phyloP scores from a whole-genome alignment of 2,113 vertebrate genomes.

The Malurus melanocephalus region DNA sequence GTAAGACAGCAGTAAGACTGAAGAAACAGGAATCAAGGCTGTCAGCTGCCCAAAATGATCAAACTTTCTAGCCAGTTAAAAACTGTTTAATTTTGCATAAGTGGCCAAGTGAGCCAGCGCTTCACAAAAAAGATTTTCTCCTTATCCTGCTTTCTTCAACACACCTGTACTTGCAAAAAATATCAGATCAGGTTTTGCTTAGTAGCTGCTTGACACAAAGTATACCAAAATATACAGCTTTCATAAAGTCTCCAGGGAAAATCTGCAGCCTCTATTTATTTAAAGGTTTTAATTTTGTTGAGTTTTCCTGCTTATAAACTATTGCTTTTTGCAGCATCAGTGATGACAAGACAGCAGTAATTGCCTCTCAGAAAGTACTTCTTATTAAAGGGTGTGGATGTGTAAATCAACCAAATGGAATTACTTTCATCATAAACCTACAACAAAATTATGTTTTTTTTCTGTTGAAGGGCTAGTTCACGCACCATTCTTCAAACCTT shows the following conservation, averaged over 20 bases:
- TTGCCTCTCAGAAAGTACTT: neutral
- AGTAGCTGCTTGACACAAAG: neutral
- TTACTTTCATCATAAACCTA: neutral
- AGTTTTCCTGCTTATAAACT: neutral
- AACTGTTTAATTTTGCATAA: neutral
- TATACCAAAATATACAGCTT: neutral
- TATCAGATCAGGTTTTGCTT: neutral
- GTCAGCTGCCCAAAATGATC: neutral
- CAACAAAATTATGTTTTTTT: neutral
- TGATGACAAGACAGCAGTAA: neutral
- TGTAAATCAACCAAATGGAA: neutral
- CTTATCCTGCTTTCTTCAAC: neutral
- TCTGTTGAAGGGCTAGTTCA: neutral
- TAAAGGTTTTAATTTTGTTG: neutral
- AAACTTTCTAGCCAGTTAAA: neutral
- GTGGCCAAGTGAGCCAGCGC: neutral
- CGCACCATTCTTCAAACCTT: neutral
- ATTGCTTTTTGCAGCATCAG: neutral
- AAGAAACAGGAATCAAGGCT: neutral
- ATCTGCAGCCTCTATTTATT: neutral
- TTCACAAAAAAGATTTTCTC: neutral
- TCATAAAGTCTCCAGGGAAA: neutral
- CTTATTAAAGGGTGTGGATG: neutral
- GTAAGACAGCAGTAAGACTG: neutral
- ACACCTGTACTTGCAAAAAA: neutral